phyloP scores from a whole-genome alignment of 2,113 vertebrate genomes.

The Glaucomys volans region DNA sequence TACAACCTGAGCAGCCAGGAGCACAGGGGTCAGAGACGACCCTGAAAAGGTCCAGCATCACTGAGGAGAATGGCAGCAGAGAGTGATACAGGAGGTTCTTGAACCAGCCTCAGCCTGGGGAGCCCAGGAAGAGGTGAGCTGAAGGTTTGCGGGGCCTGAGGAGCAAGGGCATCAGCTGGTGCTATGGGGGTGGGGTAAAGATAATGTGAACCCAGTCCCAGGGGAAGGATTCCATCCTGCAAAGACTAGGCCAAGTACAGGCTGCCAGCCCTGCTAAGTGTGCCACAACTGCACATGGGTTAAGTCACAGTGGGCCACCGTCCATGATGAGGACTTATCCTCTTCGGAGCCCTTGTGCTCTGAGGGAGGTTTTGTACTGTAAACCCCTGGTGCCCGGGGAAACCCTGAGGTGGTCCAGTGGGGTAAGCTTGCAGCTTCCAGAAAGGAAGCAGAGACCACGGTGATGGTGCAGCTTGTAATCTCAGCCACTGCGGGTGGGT shows the following conservation, averaged over 20 bases:
- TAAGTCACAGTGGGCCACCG: not conserved
- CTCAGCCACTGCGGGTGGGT: no score
- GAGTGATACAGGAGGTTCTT: not conserved
- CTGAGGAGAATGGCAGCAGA: not conserved
- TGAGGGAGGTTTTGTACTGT: not conserved
- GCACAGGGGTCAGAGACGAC: not conserved
- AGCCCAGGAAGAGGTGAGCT: not conserved
- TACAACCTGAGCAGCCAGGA: not conserved
- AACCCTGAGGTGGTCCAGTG: not conserved
- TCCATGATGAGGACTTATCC: not conserved
- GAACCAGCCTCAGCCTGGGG: not conserved
- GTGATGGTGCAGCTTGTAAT: no score
- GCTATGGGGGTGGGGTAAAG: rapidly evolving
- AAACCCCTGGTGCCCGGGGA: not conserved
- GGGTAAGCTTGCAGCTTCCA: not conserved
- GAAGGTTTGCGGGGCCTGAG: not conserved
- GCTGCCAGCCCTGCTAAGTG: no score
- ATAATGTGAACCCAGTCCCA: not conserved
- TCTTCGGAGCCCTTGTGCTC: no score
- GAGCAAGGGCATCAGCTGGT: not conserved
- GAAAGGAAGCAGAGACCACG: no score
- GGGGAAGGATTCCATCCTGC: not conserved
- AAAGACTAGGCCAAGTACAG: not conserved
- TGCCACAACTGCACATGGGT: not conserved
- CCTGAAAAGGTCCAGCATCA: not conserved